phyloP scores from a whole-genome alignment of 2,888 invertebrate species.

The Macaria notata region DNA sequence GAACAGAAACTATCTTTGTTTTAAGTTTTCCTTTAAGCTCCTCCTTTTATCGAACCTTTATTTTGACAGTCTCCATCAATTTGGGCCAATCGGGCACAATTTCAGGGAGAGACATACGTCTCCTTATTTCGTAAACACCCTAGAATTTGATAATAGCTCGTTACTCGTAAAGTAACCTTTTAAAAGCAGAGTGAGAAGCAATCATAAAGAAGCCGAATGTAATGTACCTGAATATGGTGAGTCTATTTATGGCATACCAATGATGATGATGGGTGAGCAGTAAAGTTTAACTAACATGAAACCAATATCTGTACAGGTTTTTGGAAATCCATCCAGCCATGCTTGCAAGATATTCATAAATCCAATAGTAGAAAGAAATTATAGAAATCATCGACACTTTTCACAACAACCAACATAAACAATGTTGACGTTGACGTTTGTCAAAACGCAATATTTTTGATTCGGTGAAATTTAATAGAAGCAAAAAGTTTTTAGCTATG shows the following conservation, averaged over 20 bases:
- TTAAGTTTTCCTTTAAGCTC: slow-evolving; percentile 57
- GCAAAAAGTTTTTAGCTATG: slow-evolving; percentile 27
- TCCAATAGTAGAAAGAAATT: slow-evolving; percentile 2
- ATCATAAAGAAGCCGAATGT: slow-evolving; percentile 43
- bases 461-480: slow-evolving; percentile 10
- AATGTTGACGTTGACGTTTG: slow-evolving; percentile 23
- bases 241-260: slow-evolving; percentile 28
- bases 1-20: slow-evolving; percentile 46
- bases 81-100: slow-evolving; percentile 91
- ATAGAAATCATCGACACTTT: slow-evolving; percentile 7
- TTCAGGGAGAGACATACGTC: slow-evolving; percentile 86
- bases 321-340: slow-evolving; percentile 62
- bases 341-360: slow-evolving; percentile 19
- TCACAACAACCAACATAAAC: slow-evolving; percentile 17
- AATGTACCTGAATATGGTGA: slow-evolving; percentile 13
- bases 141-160: slow-evolving; percentile 77
- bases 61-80: slow-evolving; percentile 85
- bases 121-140: slow-evolving; percentile 86
- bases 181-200: slow-evolving; percentile 36
- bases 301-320: slow-evolving; percentile 45
- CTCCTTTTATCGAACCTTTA: slow-evolving; percentile 85
- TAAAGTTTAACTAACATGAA: slow-evolving; percentile 49
- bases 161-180: slow-evolving; percentile 50
- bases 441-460: slow-evolving; percentile 7
- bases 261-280: slow-evolving; percentile 18